Evolutionary conservation across 2,113 vertebrate species (phyloP).

Genomic region (Apodemus speciosus): DNA sequence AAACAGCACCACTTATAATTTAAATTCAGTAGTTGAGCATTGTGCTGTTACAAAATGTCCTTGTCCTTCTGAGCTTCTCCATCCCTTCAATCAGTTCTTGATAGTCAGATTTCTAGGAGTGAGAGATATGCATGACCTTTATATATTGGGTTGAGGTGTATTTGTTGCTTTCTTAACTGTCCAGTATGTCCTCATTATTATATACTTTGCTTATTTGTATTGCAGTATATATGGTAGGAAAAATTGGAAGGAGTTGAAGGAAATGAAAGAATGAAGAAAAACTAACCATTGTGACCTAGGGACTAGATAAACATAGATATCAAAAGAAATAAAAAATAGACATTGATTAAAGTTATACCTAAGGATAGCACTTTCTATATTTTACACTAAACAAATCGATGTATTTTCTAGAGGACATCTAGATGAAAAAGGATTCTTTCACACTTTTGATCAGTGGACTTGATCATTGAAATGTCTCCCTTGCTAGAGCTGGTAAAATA

Average conservation of each 20-base stretch:
- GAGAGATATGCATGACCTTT: neutral
- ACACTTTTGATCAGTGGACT: conserved; percentile 16
- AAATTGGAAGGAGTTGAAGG: neutral
- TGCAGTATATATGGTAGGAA: neutral
- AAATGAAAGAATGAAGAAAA: neutral
- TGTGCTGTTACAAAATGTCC: neutral
- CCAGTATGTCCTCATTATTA: neutral
- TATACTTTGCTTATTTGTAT: neutral
- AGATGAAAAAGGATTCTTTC: neutral
- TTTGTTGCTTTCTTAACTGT: neutral
- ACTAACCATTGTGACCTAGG: fast-evolving
- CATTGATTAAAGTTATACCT: conserved; percentile 36
- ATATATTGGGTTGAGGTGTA: neutral
- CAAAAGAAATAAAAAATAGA: conserved; percentile 21
- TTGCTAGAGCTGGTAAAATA: neutral
- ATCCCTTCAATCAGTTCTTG: neutral
- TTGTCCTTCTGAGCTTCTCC: neutral
- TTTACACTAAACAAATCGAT: conserved; percentile 59
- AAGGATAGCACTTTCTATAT: conserved; percentile 35
- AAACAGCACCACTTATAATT: too few species aligned
- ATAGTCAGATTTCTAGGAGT: neutral
- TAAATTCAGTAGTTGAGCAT: neutral
- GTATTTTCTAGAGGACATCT: neutral
- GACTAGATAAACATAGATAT: neutral
- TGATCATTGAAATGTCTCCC: conserved; percentile 35